Evolutionary conservation across 2,888 invertebrate species (phyloP), one percentile per base, ranked within the genome.

Genomic region (Scaeva pyrastri): DNA sequence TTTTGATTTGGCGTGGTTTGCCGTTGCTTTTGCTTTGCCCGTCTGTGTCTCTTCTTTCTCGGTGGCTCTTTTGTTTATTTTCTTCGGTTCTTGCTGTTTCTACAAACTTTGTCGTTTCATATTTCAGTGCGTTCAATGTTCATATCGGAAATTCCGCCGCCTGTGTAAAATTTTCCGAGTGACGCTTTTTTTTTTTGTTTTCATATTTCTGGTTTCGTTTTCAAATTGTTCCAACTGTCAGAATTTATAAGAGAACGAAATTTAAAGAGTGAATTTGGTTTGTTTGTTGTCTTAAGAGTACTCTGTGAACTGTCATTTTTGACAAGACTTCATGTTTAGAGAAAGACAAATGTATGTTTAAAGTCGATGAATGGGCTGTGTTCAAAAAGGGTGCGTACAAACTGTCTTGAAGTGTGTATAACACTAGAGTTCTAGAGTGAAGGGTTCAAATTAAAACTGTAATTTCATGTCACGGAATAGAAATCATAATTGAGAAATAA

Each of bases 1-100:
- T 82, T 82, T 82, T 82, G 86, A 64, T 82, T 76, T 86, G 82
- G 82, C 86, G 82, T 86, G 82, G 86, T 86, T 81, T 77, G 73
- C 45, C 23, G 14, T 52, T 52, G 52, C 7, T 7, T 52, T 52
- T 82, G 77, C 82, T 78, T 81, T 73, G 70, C 43, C 36, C 26
- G 26, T 39, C 19, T 50, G 50, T 14, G 48, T 45, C 68, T 31
- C 31, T 21, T 31, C 10, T 62, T 21, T 23, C 23, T 58, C 16
- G 14, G 21, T 41, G 36, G 39, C 23, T 75, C 31, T 43, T 41
- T 52, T 76, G 64, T 73, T 78, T 73, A 70, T 83, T 77, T 72
- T 78, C 56, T 10, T 73, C 12, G 39, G 23, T 62, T 62, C 21
- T 43, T 26, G n/a, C 6, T 2, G 23, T 70, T 52, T 58, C 56